Conservation (phyloP, 2,888 invertebrate species). For the Drosophila kuntzei region DNA sequence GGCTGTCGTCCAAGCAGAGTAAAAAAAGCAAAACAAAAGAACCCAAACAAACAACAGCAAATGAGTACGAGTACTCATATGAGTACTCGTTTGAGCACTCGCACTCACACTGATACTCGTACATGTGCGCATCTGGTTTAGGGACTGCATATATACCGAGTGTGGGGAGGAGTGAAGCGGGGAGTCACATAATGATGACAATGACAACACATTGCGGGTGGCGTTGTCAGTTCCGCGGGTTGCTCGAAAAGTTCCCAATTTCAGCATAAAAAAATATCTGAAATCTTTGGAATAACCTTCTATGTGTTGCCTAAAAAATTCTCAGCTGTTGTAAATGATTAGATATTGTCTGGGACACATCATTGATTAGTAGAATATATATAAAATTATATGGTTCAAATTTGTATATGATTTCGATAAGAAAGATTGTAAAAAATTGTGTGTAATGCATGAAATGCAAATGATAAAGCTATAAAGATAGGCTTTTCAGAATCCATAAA, state of each 20-base stretch:
- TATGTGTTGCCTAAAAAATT: not conserved
- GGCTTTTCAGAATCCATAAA: not conserved
- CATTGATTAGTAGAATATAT: not conserved
- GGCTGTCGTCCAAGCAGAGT: conserved; percentile 40
- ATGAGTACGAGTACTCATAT: conserved; percentile 34
- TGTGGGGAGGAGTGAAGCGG: conserved; percentile 27
- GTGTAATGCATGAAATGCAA: conserved; percentile 2
- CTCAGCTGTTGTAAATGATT: not conserved
- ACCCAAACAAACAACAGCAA: conserved; percentile 64
- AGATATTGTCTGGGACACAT: not conserved
- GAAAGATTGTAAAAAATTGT: conserved; percentile 5
- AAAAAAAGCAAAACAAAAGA: conserved; percentile 72
- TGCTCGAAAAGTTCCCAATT: conserved; percentile 29
- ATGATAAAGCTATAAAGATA: conserved; percentile 2
- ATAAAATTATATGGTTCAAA: conserved; percentile 7
- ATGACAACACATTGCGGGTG: conserved; percentile 64
- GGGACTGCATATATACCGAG: conserved; percentile 34
- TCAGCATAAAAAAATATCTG: not conserved
- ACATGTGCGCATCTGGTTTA: conserved; percentile 78
- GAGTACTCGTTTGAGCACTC: conserved; percentile 27
- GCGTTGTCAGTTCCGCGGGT: conserved; percentile 35
- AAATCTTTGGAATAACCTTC: not conserved
- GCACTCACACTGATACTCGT: conserved; percentile 15
- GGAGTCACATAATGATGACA: conserved; percentile 45
- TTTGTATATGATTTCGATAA: conserved; percentile 34